Conservation (phyloP, 2,888 invertebrate species). For the Prenolepis imparis region DNA sequence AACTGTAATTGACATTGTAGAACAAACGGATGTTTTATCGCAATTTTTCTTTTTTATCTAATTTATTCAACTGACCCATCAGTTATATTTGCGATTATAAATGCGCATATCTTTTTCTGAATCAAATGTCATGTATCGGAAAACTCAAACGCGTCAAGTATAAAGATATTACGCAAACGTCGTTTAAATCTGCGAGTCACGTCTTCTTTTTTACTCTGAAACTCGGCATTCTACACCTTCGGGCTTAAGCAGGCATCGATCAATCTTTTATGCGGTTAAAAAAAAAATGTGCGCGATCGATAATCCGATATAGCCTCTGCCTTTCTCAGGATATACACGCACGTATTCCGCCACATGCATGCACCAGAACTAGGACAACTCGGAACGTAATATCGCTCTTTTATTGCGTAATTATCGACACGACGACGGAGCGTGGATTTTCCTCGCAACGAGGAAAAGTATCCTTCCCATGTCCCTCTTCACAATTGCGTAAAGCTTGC, state of each 20-base stretch:
- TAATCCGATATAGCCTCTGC: conserved; percentile 52
- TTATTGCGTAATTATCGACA: conserved; percentile 64
- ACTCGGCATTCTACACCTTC: conserved; percentile 43
- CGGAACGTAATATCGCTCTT: conserved; percentile 50
- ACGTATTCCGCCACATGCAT: conserved; percentile 29
- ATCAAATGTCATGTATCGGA: background rate
- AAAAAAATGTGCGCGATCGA: conserved; percentile 53
- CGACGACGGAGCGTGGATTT: conserved; percentile 18
- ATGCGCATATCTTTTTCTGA: background rate
- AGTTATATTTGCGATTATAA: background rate
- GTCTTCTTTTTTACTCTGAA: conserved; percentile 39
- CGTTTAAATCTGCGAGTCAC: conserved; percentile 5
- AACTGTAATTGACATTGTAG: conserved; percentile 6
- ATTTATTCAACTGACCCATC: background rate
- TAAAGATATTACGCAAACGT: conserved; percentile 7
- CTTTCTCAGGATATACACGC: conserved; percentile 43
- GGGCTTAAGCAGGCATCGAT: conserved; percentile 51
- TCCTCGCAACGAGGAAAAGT: conserved; percentile 28
- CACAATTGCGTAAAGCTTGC: conserved; percentile 49
- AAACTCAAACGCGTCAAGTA: background rate
- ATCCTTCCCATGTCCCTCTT: background rate
- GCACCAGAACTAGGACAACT: conserved; percentile 61
- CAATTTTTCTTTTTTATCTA: background rate
- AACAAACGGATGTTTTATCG: conserved; percentile 2
- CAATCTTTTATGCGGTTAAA: conserved; percentile 51